These are phyloP conservation scores for Penelope pileata DNA, from an alignment of 2,113 vertebrate genomes.

Conservation along the genomic window DNA sequence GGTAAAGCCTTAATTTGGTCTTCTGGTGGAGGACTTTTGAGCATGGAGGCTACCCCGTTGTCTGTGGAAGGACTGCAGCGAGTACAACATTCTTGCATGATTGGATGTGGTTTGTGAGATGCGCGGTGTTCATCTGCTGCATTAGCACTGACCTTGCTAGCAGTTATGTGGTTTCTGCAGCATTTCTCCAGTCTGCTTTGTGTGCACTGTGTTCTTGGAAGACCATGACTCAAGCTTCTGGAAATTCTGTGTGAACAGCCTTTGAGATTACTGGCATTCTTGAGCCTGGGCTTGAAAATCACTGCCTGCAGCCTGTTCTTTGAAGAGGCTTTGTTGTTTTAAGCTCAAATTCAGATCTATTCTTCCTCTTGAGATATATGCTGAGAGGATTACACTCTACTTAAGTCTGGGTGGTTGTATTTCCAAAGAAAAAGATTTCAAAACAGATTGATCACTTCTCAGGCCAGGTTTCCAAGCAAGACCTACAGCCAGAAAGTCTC, in stretches of 20 bases:
- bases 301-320: background rate
- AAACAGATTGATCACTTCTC: background rate
- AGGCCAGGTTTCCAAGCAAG: background rate
- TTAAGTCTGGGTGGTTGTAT: background rate
- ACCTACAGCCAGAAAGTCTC: background rate
- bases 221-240: rapidly evolving
- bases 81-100: background rate
- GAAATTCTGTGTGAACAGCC: background rate
- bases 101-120: background rate
- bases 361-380: background rate
- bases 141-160: background rate
- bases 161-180: background rate
- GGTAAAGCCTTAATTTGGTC: background rate
- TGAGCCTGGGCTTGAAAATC: background rate
- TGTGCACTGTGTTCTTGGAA: background rate
- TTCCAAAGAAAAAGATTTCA: background rate
- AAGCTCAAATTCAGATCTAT: background rate
- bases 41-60: background rate
- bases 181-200: background rate
- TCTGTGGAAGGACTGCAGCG: background rate
- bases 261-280: background rate
- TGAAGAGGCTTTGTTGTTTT: background rate
- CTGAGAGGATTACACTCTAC: background rate
- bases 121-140: background rate
- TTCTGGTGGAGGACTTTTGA: background rate